phyloP scores from a whole-genome alignment of 2,797 vertebrate genomes.

The Molossus alvarezi region DNA sequence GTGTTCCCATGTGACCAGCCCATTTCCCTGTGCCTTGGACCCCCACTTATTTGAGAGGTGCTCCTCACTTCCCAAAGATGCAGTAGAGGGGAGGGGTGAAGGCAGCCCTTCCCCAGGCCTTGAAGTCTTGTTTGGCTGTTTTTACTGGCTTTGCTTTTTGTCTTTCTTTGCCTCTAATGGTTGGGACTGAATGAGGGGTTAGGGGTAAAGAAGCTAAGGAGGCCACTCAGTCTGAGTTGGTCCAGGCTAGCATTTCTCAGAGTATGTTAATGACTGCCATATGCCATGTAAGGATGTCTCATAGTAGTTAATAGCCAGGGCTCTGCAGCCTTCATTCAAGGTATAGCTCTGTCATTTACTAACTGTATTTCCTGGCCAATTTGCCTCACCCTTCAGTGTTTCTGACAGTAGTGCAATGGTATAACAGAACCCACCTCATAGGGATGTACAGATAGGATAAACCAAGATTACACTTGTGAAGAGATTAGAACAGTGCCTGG shows the following conservation, averaged over 20 bases:
- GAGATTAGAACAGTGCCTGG: no score
- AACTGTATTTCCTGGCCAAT: neutral
- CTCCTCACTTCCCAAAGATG: neutral
- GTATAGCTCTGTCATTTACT: neutral
- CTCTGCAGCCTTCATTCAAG: neutral
- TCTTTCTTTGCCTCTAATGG: neutral
- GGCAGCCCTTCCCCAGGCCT: neutral
- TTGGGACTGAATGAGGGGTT: neutral
- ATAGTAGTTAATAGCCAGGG: neutral
- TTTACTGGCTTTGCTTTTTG: neutral
- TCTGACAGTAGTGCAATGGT: neutral
- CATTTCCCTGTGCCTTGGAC: neutral
- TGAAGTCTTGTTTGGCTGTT: neutral
- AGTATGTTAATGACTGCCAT: neutral
- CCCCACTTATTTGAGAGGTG: neutral
- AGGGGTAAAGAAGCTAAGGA: neutral
- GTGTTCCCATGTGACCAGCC: neutral
- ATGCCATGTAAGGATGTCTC: neutral
- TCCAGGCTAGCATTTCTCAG: neutral
- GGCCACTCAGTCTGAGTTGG: neutral
- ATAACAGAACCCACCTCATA: neutral
- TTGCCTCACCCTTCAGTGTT: neutral
- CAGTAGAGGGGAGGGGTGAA: accelerated
- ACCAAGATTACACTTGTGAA: no score
- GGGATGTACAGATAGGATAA: neutral